phyloP scores from a whole-genome alignment of 2,888 invertebrate species.

The Andrena haemorrhoa region DNA sequence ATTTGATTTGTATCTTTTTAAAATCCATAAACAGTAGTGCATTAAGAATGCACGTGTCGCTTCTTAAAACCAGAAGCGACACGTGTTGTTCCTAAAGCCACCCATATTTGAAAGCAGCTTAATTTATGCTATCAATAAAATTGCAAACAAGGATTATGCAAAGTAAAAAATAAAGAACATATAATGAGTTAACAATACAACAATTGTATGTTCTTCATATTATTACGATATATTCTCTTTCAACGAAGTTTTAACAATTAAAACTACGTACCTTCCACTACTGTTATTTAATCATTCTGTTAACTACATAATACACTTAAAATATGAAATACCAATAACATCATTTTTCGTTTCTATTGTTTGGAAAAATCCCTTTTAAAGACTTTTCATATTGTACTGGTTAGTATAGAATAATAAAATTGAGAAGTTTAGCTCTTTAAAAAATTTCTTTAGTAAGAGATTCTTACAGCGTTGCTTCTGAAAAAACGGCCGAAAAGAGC shows the following conservation, averaged over 20 bases:
- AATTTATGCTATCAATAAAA: too few relatives aligned
- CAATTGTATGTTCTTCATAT: not conserved
- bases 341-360: not conserved
- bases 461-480: too few relatives aligned
- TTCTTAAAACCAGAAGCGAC: not conserved
- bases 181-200: slow-evolving; percentile 4
- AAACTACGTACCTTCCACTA: slow-evolving; percentile 19
- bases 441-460: not conserved
- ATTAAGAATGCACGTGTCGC: not conserved
- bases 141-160: slow-evolving; percentile 27
- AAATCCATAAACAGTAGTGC: not conserved
- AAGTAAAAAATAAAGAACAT: not conserved
- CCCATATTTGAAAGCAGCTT: too few relatives aligned
- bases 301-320: slow-evolving; percentile 10
- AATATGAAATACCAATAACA: slow-evolving; percentile 15
- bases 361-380: not conserved
- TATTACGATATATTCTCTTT: not conserved
- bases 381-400: not conserved
- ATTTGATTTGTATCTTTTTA: not conserved
- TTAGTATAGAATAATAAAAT: not conserved
- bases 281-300: not conserved
- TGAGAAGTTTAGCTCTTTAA: not conserved
- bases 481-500: too few relatives aligned
- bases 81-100: not conserved
- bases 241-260: slow-evolving; percentile 6